Conservation (phyloP, 2,797 vertebrate genomes). For the Semotilus atromaculatus region DNA sequence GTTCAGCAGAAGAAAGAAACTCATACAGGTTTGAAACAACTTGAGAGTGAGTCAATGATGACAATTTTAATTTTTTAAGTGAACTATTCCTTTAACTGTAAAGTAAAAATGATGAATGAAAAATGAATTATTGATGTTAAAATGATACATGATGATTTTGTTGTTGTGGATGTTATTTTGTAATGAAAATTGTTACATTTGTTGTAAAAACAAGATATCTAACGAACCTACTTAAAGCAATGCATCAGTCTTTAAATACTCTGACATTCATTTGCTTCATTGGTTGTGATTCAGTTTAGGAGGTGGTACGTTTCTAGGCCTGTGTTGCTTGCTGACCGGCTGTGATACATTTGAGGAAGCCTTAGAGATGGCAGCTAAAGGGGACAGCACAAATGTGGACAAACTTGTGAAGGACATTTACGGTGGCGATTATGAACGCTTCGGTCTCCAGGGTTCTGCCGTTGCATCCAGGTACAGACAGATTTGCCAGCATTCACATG, state of each 20-base stretch:
- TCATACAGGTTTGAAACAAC: no score
- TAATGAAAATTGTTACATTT: background rate
- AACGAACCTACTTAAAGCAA: background rate
- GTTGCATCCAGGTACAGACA: slow-evolving; percentile 85
- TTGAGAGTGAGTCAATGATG: no score
- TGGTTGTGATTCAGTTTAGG: slow-evolving; percentile 78
- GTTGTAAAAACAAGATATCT: background rate
- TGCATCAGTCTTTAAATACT: background rate
- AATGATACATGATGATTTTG: background rate
- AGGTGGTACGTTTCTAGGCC: slow-evolving; percentile 87
- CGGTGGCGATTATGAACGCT: slow-evolving; percentile 87
- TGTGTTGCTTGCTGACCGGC: slow-evolving; percentile 87
- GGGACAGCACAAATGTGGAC: slow-evolving; percentile 87
- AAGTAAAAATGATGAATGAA: background rate
- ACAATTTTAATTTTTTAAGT: no score
- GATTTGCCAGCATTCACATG: background rate
- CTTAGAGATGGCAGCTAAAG: slow-evolving; percentile 88
- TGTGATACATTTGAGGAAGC: slow-evolving; percentile 91
- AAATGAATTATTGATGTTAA: no score
- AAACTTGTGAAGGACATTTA: slow-evolving; percentile 89
- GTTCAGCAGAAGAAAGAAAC: no score
- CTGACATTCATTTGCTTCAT: background rate
- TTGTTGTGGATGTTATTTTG: background rate
- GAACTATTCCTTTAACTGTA: background rate
- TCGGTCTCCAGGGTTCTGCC: slow-evolving; percentile 85